Evolutionary conservation across 2,797 vertebrate genomes (phyloP), one percentile per base, ranked within the genome.

Genomic region (Sebastiscus tertius): DNA sequence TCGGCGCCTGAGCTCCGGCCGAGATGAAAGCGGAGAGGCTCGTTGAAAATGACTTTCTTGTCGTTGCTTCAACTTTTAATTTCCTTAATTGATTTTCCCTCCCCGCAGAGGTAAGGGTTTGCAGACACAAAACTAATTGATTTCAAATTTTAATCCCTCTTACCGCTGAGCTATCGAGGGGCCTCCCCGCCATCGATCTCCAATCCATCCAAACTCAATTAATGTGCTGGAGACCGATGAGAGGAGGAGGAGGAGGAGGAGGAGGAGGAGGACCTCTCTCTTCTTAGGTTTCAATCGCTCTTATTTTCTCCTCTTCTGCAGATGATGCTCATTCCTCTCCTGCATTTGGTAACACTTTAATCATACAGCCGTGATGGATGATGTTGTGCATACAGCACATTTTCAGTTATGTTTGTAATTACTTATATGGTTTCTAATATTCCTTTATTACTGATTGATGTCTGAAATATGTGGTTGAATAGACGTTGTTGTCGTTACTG

Each of bases 131-230:
- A 93, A 93, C 87, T 91, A 93, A 95, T 95, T 92, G 93, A 95
- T 94, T 94, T 94, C 87, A 95, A 93, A 92, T 93, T 92, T 89
- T 92, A 94, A 95, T 94, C 91, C 91, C 87, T 94, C 89, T 94
- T 91, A 93, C 93, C 14, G 81, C 91, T 77, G 89, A 90, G 92
- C 88, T 84, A 90, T 92, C 77, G 82, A 82, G 80, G 85, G 80
- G 79, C 91, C 89, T 92, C 88, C 85, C 83, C 4, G 1, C 73
- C 87, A 93, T 94, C 82, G 92, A 95, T 95, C 92, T 90, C 82
- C 87, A 89, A 94, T 95, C 94, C 91, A 94, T 94, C 89, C 93
- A 94, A 95, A 95, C 90, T 93, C 92, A 93, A 94, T 95, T 95
- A 95, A 91, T 91, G 91, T 92, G 89, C 86, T 74, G 71, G 81